These are phyloP conservation scores for Diorhabda sublineata DNA, from an alignment of 1,140 invertebrate genomes.

Conservation along the genomic window DNA sequence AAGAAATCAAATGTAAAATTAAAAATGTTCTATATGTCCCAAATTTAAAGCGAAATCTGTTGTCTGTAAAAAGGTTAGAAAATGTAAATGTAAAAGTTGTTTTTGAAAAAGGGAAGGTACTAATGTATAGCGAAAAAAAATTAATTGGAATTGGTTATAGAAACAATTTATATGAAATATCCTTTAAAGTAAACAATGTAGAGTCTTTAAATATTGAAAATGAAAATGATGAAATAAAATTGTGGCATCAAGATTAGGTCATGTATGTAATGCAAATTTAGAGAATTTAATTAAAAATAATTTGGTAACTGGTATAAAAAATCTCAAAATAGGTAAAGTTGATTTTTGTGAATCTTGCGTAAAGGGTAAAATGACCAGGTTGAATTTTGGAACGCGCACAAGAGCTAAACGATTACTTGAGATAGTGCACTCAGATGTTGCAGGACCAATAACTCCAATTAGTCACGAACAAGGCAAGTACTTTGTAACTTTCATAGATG, in stretches of 20 bases:
- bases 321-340: slow-evolving; percentile 15
- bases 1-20: background rate
- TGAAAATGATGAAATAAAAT: background rate
- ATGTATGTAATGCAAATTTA: slow-evolving; percentile 20
- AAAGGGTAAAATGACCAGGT: slow-evolving; percentile 32
- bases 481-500: slow-evolving; percentile 41
- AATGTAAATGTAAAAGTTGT: background rate
- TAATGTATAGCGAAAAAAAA: background rate
- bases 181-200: background rate
- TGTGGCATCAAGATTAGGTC: slow-evolving; percentile 27
- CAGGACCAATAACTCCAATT: slow-evolving; percentile 30
- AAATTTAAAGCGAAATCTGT: background rate
- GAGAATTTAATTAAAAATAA: slow-evolving; percentile 16
- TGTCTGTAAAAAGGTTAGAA: background rate
- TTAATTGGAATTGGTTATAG: background rate
- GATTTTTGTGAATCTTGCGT: slow-evolving; percentile 32
- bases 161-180: no score
- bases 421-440: background rate
- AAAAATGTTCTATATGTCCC: background rate
- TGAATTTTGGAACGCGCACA: slow-evolving; percentile 30
- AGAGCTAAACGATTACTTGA: slow-evolving; percentile 25
- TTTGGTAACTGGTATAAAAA: background rate
- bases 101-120: background rate
- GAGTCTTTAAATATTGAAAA: background rate
- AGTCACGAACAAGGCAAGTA: slow-evolving; percentile 38